phyloP scores from a whole-genome alignment of 1,140 invertebrate species.

The Tetragnatha versicolor region DNA sequence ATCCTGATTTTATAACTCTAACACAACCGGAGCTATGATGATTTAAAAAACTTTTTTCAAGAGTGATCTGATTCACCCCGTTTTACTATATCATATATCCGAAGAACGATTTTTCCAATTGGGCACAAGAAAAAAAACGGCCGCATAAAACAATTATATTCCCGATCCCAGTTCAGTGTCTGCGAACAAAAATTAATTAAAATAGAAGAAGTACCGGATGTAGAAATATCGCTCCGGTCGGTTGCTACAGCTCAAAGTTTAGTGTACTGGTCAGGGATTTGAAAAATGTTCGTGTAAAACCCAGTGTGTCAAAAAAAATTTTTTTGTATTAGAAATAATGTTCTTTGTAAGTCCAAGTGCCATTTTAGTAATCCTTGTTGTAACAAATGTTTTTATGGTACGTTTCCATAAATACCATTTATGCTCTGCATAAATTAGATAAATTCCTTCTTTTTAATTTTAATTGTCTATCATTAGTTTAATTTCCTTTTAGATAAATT shows the following conservation, averaged over 20 bases:
- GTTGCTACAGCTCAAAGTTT: slow-evolving; percentile 18
- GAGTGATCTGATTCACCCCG: too few species aligned
- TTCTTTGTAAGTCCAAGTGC: slow-evolving; percentile 3
- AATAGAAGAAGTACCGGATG: slow-evolving; percentile 17
- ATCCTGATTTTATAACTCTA: too few species aligned
- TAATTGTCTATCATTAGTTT: too few species aligned
- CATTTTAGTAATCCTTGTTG: slow-evolving; percentile 9
- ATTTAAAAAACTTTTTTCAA: too few species aligned
- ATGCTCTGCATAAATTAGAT: too few species aligned
- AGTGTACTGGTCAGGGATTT: neutral
- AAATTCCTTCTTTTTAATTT: too few species aligned
- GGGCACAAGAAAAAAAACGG: slow-evolving; percentile 6
- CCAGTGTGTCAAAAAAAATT: neutral
- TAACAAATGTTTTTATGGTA: too few species aligned
- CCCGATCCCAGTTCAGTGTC: slow-evolving; percentile 12
- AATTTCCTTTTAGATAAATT: too few species aligned
- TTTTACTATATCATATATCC: too few species aligned
- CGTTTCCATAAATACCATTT: too few species aligned
- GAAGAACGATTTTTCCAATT: slow-evolving; percentile 17
- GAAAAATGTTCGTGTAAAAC: slow-evolving; percentile 28
- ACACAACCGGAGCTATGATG: too few species aligned
- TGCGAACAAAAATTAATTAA: slow-evolving; percentile 31
- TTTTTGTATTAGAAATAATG: slow-evolving; percentile 10
- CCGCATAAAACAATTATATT: slow-evolving; percentile 30
- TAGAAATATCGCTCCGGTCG: neutral